Base-by-base conservation (phyloP, 2,113 vertebrate genomes). In the Tupaia chinensis region DNA sequence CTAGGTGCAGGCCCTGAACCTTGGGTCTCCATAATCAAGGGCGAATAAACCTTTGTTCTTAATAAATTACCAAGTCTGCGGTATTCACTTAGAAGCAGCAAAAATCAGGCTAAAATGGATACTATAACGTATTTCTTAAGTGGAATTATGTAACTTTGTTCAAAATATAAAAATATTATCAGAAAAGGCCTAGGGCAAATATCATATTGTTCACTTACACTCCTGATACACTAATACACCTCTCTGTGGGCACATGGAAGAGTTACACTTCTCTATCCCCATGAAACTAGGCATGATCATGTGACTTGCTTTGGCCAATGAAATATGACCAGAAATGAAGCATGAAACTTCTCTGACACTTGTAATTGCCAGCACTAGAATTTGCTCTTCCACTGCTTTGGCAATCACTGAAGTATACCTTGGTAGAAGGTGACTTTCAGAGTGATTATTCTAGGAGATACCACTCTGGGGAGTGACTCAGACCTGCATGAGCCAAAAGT, bases 111-210 rank as follows among this genome's bases (percentile, higher is more conserved):
- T 44, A 44, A 44, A 44, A 44, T 44, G 44, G 44, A 44, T 44
- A 44, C 44, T 44, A 44, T 4, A 44, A 44, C 5, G 34, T 25
- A 1, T 83, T 87, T 56, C 65, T 34, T 89, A 81, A 79, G 34
- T 34, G 56, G n/a, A 69, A 83, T 22, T 78, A 10, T 10, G 54
- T 12, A 11, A 27, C 74, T 54, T 70, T 56, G 80, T 81, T 29
- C 54, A 80, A 78, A 69, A n/a, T 79, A 88, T 6, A 80, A 95
- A 95, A 32, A 66, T 54, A 19, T 44, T 94, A 83, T 61, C n/a
- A 79, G 44, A 73, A 73, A 92, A 91, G 61, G 22, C n/a, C 22
- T 27, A 13, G 44, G 29, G 13, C n/a, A 79, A 54, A 69, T 34
- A 27, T 32, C 44, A 25, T 54, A 29, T 53, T 54, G 11, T 94